Base-by-base conservation (phyloP, 2,888 invertebrate genomes). In the Chymomyza fuscimana region DNA sequence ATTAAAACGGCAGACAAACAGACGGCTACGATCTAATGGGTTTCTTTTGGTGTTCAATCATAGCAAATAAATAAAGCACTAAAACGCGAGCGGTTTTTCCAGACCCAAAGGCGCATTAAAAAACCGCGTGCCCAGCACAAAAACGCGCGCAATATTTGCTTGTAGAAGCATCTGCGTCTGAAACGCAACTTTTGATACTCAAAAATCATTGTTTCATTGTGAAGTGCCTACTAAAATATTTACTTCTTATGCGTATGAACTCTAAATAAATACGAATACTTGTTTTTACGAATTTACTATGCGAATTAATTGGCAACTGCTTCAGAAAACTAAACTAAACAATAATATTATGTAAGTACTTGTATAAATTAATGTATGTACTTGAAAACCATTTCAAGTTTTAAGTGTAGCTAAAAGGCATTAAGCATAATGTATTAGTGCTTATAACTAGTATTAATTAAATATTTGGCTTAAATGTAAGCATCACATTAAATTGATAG, bases 181-280 rank as follows among this genome's bases (percentile, higher is more conserved):
- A 32, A 32, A 32, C 32, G 32, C 32, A 51, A 51, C 51, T 51
- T 51, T 51, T 51, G 16, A 54, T 54, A 54, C 54, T 54, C 19
- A 54, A 36, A 9, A 36, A 46, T 46, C 40, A 46, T 54, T 22
- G 54, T 58, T 58, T 58, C 58, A 58, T 25, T 22, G 58, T 29
- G 29, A 58, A 58, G 58, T 58, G 58, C 58, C 58, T 58, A 15
- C 58, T 54, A 54, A 15, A 54, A 19, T 16, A 54, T 3, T n/a
- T 19, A 54, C 54, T 54, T n/a, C 16, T 58, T 58, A 15, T 15
- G 22, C n/a, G 1, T 56, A 19, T 29, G 5, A 25, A 15, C 58
- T 29, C 54, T 54, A n/a, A 54, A 54, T 9, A 3, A 54, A 54
- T 54, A 16, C 16, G 19, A 54, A 54, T 9, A 22, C 54, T 54